Conservation (phyloP, 1,140 invertebrate species). For the Trichonephila clavipes region DNA sequence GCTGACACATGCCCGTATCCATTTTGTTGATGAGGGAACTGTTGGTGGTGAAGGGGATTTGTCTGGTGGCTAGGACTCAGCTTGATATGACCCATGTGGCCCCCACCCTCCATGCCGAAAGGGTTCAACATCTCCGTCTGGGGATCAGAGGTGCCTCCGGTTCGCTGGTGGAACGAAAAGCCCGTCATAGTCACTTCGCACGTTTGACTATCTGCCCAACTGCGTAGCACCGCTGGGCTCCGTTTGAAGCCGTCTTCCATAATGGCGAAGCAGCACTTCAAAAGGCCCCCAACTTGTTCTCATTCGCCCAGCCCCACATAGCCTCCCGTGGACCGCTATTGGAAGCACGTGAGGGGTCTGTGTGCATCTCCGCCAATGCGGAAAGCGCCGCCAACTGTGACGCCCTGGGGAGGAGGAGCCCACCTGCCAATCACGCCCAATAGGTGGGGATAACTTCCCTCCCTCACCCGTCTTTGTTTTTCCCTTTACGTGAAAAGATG, state of each 20-base stretch:
- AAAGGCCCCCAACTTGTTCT: constrained; percentile 6
- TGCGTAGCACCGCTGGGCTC: constrained; percentile 59
- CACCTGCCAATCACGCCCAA: constrained; percentile 72
- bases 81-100: constrained; percentile 51
- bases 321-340: constrained; percentile 11
- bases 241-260: constrained; percentile 72
- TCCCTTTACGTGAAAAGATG: not conserved
- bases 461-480: not conserved
- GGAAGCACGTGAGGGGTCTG: constrained; percentile 19
- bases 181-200: constrained; percentile 61
- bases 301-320: not conserved
- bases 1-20: constrained; percentile 65
- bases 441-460: constrained; percentile 49
- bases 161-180: constrained; percentile 59
- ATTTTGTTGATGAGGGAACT: constrained; percentile 55
- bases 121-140: constrained; percentile 67
- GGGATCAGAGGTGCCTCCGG: not conserved
- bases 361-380: constrained; percentile 35
- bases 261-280: constrained; percentile 47
- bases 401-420: constrained; percentile 52
- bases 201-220: constrained; percentile 53
- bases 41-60: constrained; percentile 43
- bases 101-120: constrained; percentile 42
- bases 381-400: constrained; percentile 44
- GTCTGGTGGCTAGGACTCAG: constrained; percentile 56